Base-by-base conservation (phyloP, 2,113 vertebrate species). In the Axis porcinus region DNA sequence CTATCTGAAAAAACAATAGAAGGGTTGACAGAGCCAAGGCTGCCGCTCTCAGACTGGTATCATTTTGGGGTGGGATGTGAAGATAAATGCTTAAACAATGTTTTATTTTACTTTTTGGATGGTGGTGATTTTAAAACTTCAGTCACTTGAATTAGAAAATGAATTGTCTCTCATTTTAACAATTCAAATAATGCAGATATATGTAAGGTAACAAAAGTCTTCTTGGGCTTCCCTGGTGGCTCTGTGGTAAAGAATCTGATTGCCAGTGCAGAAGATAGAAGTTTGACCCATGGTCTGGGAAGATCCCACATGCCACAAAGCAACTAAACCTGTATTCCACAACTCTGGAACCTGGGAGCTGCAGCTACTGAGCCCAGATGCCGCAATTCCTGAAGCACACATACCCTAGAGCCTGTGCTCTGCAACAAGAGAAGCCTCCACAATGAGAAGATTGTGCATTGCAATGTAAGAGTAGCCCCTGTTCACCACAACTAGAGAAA, bases 71-170 rank as follows among this genome's bases (percentile, higher is more conserved):
- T 70, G 50, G 33, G 25, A 7, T 55, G 1, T 64, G 47, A 81
- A 25, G 23, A 54, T 55, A 82, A 60, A 78, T 70, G 36, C 6
- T 86, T 89, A 13, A 54, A 62, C 64, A 54, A 13, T 67, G 13
- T 82, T 88, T 76, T 86, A 30, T 7, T 64, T 93, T 92, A 12
- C 67, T 43, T 86, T 58, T 87, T 62, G 47, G 12, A 50, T 78
- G 54, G 58, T 11, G 55, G 15, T 27, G 36, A 36, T 52, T 93
- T 97, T 93, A 17, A 95, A 40, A 40, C 62, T 84, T 95, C 9
- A 89, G 7, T 62, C 74, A 86, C 45, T 62, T 62, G 9, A 87
- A 52, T 57, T 45, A 95, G 55, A 92, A 85, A 95, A 57, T 2
- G 1, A 95, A 62, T 86, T 4, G 9, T 40, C 28, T 83, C 45